Percentiles rank a stretch among this genome's conserved stretches.
phyloP scores from a whole-genome alignment of 2,797 vertebrate genomes.

The Schizopygopsis pylzovi region DNA sequence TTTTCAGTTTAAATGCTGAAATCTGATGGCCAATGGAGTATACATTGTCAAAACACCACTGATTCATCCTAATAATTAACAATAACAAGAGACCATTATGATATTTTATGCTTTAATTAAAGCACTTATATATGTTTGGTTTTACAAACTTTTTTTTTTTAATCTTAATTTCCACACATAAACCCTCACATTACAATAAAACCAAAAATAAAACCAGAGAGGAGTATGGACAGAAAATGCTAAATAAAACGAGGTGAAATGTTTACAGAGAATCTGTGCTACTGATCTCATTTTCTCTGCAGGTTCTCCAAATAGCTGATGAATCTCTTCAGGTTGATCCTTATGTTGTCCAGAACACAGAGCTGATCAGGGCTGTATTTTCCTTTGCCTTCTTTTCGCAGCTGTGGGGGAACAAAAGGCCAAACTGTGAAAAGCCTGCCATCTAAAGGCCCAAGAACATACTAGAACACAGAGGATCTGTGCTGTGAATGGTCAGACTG shows the following conservation, averaged over 20 bases:
- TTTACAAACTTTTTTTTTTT: conserved; percentile 15
- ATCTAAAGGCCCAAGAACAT: conserved; percentile 34
- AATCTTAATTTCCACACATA: conserved; percentile 1
- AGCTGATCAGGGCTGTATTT: conserved; percentile 88
- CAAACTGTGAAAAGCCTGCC: conserved; percentile 43
- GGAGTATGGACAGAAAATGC: conserved; percentile 1
- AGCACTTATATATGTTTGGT: conserved; percentile 2
- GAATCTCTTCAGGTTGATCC: conserved; percentile 93
- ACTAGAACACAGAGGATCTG: conserved; percentile 6
- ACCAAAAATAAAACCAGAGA: background rate
- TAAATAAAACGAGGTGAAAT: background rate
- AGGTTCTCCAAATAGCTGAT: conserved; percentile 90
- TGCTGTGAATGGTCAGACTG: background rate
- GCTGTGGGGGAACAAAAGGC: conserved; percentile 71
- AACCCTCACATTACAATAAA: conserved; percentile 26
- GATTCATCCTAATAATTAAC: background rate
- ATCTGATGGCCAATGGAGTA: background rate
- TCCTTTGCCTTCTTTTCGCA: conserved; percentile 90
- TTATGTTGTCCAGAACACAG: conserved; percentile 94
- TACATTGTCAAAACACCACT: background rate
- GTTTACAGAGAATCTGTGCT: background rate
- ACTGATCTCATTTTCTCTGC: conserved; percentile 74
- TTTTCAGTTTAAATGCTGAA: background rate
- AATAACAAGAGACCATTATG: background rate
- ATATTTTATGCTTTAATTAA: conserved; percentile 41